These are phyloP conservation scores for Pluvianellus socialis DNA, from an alignment of 2,113 vertebrate species.

Conservation along the genomic window DNA sequence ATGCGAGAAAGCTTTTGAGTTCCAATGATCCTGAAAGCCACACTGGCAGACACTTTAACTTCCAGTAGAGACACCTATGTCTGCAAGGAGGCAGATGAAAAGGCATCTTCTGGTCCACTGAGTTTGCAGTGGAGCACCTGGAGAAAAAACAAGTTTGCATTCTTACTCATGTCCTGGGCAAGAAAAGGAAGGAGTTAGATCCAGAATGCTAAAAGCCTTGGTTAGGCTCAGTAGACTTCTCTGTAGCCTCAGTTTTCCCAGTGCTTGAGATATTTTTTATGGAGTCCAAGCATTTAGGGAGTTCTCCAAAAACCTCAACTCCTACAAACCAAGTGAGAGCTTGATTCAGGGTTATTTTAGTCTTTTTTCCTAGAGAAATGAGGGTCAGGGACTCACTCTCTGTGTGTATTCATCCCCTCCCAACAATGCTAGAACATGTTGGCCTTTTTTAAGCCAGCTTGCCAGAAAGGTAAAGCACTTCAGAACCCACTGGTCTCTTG, in stretches of 20 bases:
- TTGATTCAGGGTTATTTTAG: not conserved
- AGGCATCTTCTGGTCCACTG: not conserved
- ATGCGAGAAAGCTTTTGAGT: constrained; percentile 8
- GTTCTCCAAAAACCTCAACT: not conserved
- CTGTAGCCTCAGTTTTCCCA: not conserved
- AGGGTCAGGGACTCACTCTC: not conserved
- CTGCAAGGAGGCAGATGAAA: not conserved
- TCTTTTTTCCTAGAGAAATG: not conserved
- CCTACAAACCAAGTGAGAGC: not conserved
- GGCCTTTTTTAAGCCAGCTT: not conserved
- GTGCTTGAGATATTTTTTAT: not conserved
- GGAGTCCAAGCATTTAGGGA: not conserved
- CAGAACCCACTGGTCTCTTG: not conserved
- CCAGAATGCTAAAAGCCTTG: not conserved
- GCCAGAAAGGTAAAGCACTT: not conserved
- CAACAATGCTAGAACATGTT: not conserved
- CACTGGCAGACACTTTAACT: not conserved
- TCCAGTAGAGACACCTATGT: not conserved
- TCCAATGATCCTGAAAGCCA: constrained; percentile 27
- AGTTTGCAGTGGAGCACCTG: not conserved
- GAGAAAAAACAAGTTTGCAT: not conserved
- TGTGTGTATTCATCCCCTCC: not conserved
- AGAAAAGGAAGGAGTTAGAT: not conserved
- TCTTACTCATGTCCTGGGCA: not conserved
- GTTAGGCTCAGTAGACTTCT: not conserved